These are phyloP conservation scores for Hyles euphorbiae DNA, from an alignment of 1,140 invertebrate species.

Conservation along the genomic window DNA sequence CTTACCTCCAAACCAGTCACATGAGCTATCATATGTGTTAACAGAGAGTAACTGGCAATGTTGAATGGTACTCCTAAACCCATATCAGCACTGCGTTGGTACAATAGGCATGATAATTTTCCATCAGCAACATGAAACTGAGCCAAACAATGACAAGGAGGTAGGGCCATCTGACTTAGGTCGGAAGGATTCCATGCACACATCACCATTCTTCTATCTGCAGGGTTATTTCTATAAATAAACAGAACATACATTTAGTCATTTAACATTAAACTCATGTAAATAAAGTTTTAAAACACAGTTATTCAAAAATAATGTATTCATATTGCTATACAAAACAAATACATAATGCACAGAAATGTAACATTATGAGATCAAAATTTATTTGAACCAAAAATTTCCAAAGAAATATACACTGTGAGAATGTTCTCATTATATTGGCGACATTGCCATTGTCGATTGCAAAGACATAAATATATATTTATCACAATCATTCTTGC, in stretches of 20 bases:
- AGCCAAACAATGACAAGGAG: constrained; percentile 96
- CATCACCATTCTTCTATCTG: constrained; percentile 94
- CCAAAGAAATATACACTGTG: too few species aligned
- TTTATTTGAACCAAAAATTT: too few species aligned
- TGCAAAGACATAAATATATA: too few species aligned
- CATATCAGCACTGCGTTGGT: constrained; percentile 98
- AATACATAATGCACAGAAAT: too few species aligned
- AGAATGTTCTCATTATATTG: too few species aligned
- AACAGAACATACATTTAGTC: constrained; percentile 5
- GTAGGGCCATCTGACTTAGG: constrained; percentile 94
- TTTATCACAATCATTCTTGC: too few species aligned
- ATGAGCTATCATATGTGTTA: constrained; percentile 98
- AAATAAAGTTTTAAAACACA: too few species aligned
- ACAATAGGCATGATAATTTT: constrained; percentile 92
- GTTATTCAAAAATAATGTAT: too few species aligned
- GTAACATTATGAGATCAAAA: too few species aligned
- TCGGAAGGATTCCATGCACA: constrained; percentile 97
- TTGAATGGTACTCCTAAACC: constrained; percentile 99
- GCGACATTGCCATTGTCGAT: too few species aligned
- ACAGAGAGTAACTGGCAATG: constrained; percentile 96
- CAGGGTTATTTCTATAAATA: constrained; percentile 80
- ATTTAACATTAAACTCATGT: not conserved
- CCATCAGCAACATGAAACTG: constrained; percentile 96
- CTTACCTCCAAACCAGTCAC: constrained; percentile 89
- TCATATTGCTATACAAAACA: too few species aligned